phyloP scores from a whole-genome alignment of 2,797 vertebrate species.

The Chelmon rostratus region DNA sequence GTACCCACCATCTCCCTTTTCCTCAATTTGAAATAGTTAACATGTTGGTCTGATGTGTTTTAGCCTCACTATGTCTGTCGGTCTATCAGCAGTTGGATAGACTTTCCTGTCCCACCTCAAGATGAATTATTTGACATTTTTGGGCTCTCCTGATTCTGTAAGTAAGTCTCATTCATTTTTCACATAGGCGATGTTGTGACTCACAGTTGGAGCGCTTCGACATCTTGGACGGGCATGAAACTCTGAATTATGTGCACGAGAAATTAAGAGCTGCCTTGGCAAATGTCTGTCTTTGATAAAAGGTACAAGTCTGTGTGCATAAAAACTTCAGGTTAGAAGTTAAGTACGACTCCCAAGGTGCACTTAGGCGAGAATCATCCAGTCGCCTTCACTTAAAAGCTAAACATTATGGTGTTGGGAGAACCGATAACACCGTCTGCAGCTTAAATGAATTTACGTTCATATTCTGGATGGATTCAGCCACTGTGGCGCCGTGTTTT shows the following conservation, averaged over 20 bases:
- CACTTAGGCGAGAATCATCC: not conserved
- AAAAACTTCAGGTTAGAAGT: not conserved
- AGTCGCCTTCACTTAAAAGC: not conserved
- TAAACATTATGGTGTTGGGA: not conserved
- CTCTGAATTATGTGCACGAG: not conserved
- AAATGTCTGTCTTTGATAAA: not conserved
- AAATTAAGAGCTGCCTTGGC: not conserved
- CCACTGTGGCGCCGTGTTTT: not conserved
- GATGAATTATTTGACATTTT: constrained; percentile 1
- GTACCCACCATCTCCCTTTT: not conserved
- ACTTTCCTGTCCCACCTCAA: not conserved
- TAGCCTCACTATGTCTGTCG: not conserved
- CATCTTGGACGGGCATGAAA: not conserved
- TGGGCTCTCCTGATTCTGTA: too few species aligned
- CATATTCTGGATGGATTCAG: not conserved
- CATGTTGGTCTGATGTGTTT: not conserved
- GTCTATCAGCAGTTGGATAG: not conserved
- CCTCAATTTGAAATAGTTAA: not conserved
- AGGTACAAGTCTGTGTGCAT: not conserved
- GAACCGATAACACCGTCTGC: not conserved
- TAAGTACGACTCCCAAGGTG: not conserved
- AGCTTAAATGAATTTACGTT: not conserved
- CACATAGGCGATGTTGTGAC: not conserved
- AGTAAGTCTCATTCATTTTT: not conserved
- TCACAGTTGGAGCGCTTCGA: not conserved